Evolutionary conservation across 2,113 vertebrate species (phyloP), one percentile per base, ranked within the genome.

Genomic region (Dasyprocta punctata): DNA sequence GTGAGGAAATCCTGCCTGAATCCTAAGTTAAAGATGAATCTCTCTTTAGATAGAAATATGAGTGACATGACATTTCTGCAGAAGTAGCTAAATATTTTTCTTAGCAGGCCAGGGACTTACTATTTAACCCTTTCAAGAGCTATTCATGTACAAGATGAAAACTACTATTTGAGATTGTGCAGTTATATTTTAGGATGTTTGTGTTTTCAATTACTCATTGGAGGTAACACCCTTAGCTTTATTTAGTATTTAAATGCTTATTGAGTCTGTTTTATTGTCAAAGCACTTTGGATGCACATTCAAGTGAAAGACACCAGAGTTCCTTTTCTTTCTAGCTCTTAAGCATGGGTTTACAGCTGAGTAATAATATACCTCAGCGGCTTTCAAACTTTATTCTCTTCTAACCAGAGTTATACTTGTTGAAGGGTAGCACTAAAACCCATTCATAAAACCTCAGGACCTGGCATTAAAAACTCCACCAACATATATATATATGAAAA

Each of bases 381-480:
- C 38, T 92, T 90, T 61, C 85, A 78, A 71, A 81, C 17, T 77
- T 67, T 65, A 78, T 95, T 93, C 44, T 47, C 12, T 38, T 90
- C 30, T 16, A 84, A 58, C 30, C 5, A 81, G n/a, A 90, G 26
- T 44, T 87, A 9, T 28, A 52, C 41, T 71, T 96, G 44, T 77
- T 75, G 65, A 65, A 60, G 1, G 22, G 3, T 24, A 17, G 2
- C 20, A 69, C 26, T 60, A 80, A 63, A 93, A 73, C 5, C 24
- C 61, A 84, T 41, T n/a, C 61, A 47, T 7, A 11, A 26, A 73
- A 69, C 38, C 30, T 92, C 22, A 36, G 49, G 22, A 69, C 16
- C 85, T 82, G 14, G 75, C 26, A 44, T n/a, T 7, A 44, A 30
- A 30, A 77, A 13, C 2, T 4, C 41, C 41, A 47, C 12, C 12